These are phyloP conservation scores for Cotesia chilonis DNA, from an alignment of 1,140 invertebrate species.

Conservation along the genomic window DNA sequence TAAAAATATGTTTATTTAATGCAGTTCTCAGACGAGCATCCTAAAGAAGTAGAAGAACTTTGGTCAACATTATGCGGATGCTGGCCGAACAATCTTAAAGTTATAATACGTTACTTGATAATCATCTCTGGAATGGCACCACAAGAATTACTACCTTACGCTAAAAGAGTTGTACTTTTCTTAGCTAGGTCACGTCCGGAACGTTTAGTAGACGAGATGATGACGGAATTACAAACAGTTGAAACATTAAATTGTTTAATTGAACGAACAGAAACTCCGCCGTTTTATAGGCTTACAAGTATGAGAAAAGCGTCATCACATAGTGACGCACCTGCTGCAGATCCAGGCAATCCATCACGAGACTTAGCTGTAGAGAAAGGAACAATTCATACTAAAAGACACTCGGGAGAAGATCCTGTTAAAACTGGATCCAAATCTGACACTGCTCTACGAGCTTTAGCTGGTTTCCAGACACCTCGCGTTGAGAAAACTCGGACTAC, in stretches of 20 bases:
- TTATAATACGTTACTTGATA: slow-evolving; percentile 96
- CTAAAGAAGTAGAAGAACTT: slow-evolving; percentile 92
- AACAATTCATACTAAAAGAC: slow-evolving; percentile 94
- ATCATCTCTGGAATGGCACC: slow-evolving; percentile 96
- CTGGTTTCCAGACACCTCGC: slow-evolving; percentile 66
- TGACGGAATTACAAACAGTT: slow-evolving; percentile 95
- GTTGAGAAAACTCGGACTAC: slow-evolving; percentile 71
- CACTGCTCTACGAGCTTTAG: slow-evolving; percentile 68
- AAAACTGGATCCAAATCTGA: slow-evolving; percentile 76
- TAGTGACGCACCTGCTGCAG: slow-evolving; percentile 73
- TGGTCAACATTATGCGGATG: slow-evolving; percentile 95
- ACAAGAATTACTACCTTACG: slow-evolving; percentile 87
- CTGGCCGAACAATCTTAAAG: slow-evolving; percentile 96
- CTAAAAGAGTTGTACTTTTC: slow-evolving; percentile 93
- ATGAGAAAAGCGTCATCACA: slow-evolving; percentile 90
- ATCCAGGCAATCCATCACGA: slow-evolving; percentile 63
- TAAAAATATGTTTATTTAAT: slow-evolving; percentile 30
- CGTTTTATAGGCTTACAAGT: slow-evolving; percentile 92
- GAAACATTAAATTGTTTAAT: slow-evolving; percentile 95
- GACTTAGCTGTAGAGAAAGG: slow-evolving; percentile 84
- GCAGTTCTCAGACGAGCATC: slow-evolving; percentile 94
- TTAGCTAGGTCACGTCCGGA: slow-evolving; percentile 89
- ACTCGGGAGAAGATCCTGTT: slow-evolving; percentile 89
- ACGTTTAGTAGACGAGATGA: slow-evolving; percentile 93
- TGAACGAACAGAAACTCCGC: slow-evolving; percentile 95